Conservation (phyloP, 2,797 vertebrate species). For the Aulostomus chinensis region DNA sequence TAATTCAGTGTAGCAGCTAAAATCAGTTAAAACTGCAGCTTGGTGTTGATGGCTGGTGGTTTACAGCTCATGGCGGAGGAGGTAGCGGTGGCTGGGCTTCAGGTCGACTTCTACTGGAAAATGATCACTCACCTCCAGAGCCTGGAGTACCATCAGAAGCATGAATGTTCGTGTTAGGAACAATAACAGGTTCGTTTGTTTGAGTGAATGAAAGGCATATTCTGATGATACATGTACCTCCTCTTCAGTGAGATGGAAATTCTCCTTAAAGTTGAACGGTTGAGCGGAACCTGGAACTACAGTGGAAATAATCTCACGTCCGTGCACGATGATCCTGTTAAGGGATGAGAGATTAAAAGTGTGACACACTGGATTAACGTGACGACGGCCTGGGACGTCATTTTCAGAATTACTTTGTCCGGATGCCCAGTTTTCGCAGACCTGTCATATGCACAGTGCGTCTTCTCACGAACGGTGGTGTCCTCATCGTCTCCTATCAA, state of each 20-base stretch:
- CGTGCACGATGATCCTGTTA: constrained; percentile 83
- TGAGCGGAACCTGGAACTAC: constrained; percentile 82
- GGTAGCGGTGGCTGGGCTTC: constrained; percentile 72
- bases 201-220: too few relatives aligned
- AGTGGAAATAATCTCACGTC: constrained; percentile 74
- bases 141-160: constrained; percentile 59
- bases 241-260: constrained; percentile 78
- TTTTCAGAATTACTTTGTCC: not conserved
- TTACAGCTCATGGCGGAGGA: constrained; percentile 77
- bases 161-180: not conserved
- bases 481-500: constrained; percentile 84
- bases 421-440: constrained; percentile 20
- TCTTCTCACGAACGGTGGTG: constrained; percentile 83
- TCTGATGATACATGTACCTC: constrained; percentile 77
- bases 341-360: not conserved
- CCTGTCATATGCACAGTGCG: constrained; percentile 87
- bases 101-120: constrained; percentile 88
- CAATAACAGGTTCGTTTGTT: not conserved
- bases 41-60: constrained; percentile 5
- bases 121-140: constrained; percentile 85
- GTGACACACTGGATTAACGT: too few relatives aligned
- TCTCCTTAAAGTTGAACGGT: constrained; percentile 83
- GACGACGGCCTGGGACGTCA: too few relatives aligned
- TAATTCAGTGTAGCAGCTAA: constrained; percentile 24
- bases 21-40: constrained; percentile 20